These are phyloP conservation scores for Catonia carolina DNA, from an alignment of 2,888 invertebrate genomes.

Conservation along the genomic window DNA sequence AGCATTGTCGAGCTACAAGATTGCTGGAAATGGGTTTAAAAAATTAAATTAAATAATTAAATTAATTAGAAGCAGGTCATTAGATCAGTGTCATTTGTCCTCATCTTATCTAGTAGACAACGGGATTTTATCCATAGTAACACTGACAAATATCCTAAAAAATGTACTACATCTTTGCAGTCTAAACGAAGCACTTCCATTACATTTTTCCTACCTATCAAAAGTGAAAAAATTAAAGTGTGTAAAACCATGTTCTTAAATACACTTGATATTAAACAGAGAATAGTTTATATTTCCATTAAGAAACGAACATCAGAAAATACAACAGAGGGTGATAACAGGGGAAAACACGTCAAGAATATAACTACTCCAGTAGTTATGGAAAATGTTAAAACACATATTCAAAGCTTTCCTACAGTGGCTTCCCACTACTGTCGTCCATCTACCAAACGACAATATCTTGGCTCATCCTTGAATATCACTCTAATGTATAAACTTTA, in stretches of 20 bases:
- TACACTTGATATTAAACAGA: not conserved
- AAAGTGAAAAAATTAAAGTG: not conserved
- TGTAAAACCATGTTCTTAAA: constrained; percentile 1
- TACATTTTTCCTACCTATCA: not conserved
- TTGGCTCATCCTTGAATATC: not conserved
- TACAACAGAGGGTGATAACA: constrained; percentile 11
- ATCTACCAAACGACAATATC: not conserved
- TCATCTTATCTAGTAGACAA: not conserved
- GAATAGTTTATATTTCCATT: not conserved
- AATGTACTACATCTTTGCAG: not conserved
- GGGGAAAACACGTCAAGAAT: constrained; percentile 19
- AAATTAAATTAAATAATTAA: too few relatives aligned
- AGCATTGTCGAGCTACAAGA: too few relatives aligned
- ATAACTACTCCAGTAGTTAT: constrained; percentile 9
- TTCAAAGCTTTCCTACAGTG: constrained; percentile 13
- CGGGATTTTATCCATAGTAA: not conserved
- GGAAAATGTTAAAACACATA: constrained; percentile 13
- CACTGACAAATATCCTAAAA: not conserved
- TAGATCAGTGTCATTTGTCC: too few relatives aligned
- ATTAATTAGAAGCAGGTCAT: too few relatives aligned
- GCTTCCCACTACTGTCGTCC: constrained; percentile 13
- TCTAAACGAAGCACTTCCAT: not conserved
- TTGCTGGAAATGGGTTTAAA: too few relatives aligned
- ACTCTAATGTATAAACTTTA: constrained; percentile 2
- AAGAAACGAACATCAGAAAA: not conserved